These are phyloP conservation scores for Rhadinocentrus ornatus DNA, from an alignment of 2,797 vertebrate species.

Conservation along the genomic window DNA sequence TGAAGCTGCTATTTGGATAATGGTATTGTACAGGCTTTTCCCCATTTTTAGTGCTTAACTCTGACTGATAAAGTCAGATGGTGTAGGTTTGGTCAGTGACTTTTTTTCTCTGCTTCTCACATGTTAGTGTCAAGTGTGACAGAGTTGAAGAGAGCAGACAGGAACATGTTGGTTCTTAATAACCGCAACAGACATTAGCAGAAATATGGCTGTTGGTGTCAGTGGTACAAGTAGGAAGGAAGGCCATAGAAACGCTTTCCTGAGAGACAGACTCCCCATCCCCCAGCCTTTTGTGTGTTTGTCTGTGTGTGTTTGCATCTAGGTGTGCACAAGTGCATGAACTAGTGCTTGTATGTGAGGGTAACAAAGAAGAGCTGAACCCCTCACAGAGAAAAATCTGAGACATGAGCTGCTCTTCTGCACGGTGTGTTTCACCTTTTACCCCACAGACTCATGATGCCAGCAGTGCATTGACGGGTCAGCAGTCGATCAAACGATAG, in stretches of 20 bases:
- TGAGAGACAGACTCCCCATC: conserved; percentile 25
- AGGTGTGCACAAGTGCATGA: conserved; percentile 60
- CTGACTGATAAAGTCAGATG: conserved; percentile 4
- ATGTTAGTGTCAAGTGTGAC: conserved; percentile 8
- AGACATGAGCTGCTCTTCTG: conserved; percentile 41
- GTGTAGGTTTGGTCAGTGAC: conserved; percentile 1
- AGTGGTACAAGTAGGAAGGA: conserved; percentile 23
- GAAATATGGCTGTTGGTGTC: conserved; percentile 34
- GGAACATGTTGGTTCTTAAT: conserved; percentile 25
- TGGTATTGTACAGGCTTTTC: neutral
- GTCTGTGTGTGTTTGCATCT: conserved; percentile 43
- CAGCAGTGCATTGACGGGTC: conserved; percentile 43
- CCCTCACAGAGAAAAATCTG: conserved; percentile 40
- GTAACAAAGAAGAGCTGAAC: conserved; percentile 62
- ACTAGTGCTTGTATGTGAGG: conserved; percentile 31
- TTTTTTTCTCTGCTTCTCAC: neutral
- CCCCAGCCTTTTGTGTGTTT: conserved; percentile 53
- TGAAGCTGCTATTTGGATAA: conserved; percentile 13
- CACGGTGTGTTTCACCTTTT: conserved; percentile 63
- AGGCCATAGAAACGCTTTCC: conserved; percentile 31
- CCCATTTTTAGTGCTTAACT: neutral
- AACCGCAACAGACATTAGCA: conserved; percentile 31
- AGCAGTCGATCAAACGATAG: conserved; percentile 31
- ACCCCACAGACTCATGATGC: conserved; percentile 42
- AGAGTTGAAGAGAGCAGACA: neutral